Evolutionary conservation across 2,888 invertebrate species (phyloP).

Genomic region (Plagodis pulveraria): DNA sequence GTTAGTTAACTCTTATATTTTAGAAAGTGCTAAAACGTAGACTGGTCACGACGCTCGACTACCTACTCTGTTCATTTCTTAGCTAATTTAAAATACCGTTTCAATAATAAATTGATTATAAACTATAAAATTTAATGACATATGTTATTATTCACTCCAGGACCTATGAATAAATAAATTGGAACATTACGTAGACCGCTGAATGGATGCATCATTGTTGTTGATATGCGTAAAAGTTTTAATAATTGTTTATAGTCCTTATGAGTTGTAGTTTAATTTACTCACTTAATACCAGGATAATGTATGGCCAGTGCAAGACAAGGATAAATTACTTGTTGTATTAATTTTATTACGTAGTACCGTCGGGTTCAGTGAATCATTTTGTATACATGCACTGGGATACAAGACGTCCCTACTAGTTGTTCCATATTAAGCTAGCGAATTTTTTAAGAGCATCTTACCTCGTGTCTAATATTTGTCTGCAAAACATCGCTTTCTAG

Average conservation of each 20-base stretch:
- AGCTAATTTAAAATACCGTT: conserved; percentile 25
- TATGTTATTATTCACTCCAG: conserved; percentile 40
- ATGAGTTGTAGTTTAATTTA: conserved; percentile 38
- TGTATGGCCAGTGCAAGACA: conserved; percentile 48
- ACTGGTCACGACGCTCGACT: conserved; percentile 57
- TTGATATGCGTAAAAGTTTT: conserved; percentile 50
- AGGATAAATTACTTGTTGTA: conserved; percentile 57
- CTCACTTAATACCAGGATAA: conserved; percentile 30
- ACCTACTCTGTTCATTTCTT: conserved; percentile 6
- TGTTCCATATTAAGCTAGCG: not conserved
- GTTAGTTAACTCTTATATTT: conserved; percentile 60
- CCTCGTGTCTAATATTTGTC: not conserved
- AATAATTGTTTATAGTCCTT: conserved; percentile 53
- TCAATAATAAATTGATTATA: conserved; percentile 46
- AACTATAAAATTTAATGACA: conserved; percentile 44
- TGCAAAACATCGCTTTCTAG: too few species aligned
- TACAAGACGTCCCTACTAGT: conserved; percentile 33
- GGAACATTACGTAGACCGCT: conserved; percentile 34
- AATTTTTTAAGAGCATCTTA: not conserved
- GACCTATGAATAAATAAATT: conserved; percentile 45
- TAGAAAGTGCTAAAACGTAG: conserved; percentile 50
- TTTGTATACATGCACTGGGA: conserved; percentile 57
- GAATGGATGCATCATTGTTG: conserved; percentile 48
- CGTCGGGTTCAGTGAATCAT: conserved; percentile 44
- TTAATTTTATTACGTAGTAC: conserved; percentile 59